Conservation (phyloP, 2,888 invertebrate species). For the Melikaiella ostensackeni region DNA sequence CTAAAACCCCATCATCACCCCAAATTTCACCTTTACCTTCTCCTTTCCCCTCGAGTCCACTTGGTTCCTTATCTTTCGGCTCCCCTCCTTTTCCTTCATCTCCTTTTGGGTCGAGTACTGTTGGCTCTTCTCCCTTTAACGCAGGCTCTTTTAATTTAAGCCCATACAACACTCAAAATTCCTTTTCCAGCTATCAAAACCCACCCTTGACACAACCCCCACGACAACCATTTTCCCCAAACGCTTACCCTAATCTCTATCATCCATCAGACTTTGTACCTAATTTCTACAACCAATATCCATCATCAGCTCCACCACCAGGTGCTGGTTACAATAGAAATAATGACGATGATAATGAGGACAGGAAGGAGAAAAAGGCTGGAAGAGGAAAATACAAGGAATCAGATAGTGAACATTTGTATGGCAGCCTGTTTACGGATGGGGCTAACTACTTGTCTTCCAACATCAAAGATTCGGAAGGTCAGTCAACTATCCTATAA, state of each 20-base stretch:
- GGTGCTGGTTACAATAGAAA: constrained; percentile 50
- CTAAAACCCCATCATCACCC: constrained; percentile 51
- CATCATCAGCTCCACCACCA: constrained; percentile 58
- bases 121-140: constrained; percentile 22
- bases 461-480: constrained; percentile 66
- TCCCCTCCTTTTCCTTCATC: constrained; percentile 37
- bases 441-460: constrained; percentile 68
- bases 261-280: constrained; percentile 67
- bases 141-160: constrained; percentile 31
- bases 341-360: constrained; percentile 51
- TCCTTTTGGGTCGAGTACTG: constrained; percentile 32
- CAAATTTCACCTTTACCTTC: constrained; percentile 15
- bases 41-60: constrained; percentile 28
- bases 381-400: constrained; percentile 46
- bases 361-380: constrained; percentile 55
- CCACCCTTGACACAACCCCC: background rate
- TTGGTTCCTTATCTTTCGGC: background rate
- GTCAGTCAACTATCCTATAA: constrained; percentile 66
- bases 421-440: constrained; percentile 65
- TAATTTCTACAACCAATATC: constrained; percentile 65
- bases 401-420: constrained; percentile 49
- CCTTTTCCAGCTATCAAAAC: constrained; percentile 51
- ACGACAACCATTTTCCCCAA: constrained; percentile 32
- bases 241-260: constrained; percentile 66
- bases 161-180: constrained; percentile 47